Conservation (phyloP, 2,888 invertebrate species). For the Synergus japonicus region DNA sequence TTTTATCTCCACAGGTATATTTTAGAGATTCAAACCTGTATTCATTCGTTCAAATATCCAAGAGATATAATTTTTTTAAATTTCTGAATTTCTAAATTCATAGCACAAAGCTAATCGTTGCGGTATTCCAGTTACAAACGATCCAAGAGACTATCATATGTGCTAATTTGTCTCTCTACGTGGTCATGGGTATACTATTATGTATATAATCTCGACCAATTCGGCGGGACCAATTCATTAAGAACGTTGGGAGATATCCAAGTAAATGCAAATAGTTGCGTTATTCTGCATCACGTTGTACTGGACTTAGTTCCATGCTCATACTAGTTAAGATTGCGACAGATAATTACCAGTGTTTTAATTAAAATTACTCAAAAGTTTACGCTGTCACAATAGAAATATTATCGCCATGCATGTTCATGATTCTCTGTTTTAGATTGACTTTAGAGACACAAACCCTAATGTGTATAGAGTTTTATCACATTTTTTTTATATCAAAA, state of each 20-base stretch:
- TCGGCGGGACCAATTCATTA: conserved; percentile 28
- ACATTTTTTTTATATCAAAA: no score
- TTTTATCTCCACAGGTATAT: no score
- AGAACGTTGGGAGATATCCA: conserved; percentile 32
- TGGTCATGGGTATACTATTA: neutral
- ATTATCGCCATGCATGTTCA: no score
- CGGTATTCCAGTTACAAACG: neutral
- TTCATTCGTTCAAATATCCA: no score
- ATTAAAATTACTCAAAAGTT: conserved; percentile 26
- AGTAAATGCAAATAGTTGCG: conserved; percentile 31
- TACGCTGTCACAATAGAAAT: neutral
- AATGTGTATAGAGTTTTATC: no score
- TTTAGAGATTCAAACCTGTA: no score
- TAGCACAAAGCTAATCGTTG: no score
- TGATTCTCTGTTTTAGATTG: no score
- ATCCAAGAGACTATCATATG: neutral
- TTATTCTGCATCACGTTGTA: neutral
- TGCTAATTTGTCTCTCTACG: conserved; percentile 29
- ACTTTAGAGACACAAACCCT: no score
- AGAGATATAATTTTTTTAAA: no score
- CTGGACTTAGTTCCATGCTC: neutral
- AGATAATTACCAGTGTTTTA: conserved; percentile 13
- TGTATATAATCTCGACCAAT: conserved; percentile 17
- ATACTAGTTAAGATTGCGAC: conserved; percentile 24
- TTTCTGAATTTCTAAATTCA: no score